Conservation (phyloP, 2,113 vertebrate genomes). For the Chionodraco myersi region DNA sequence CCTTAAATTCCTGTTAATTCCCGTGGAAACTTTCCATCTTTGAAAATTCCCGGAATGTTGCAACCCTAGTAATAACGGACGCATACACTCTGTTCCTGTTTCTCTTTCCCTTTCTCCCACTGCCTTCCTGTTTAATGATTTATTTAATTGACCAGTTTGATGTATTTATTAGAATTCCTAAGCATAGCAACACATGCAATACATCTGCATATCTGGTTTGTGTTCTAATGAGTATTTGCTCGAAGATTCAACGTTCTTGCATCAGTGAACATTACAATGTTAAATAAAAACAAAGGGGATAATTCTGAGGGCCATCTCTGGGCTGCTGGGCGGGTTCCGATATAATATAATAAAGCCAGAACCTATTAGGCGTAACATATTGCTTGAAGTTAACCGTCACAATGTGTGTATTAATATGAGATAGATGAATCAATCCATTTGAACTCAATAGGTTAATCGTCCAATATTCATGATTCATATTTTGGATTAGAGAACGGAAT, state of each 20-base stretch:
- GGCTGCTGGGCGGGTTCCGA: not conserved
- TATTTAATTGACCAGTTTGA: not conserved
- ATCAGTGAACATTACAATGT: not conserved
- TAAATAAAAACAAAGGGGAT: too few relatives aligned
- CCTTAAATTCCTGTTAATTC: too few relatives aligned
- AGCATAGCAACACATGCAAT: not conserved
- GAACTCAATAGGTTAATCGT: conserved; percentile 70
- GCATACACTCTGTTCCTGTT: not conserved
- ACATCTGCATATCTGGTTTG: not conserved
- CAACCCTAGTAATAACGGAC: too few relatives aligned
- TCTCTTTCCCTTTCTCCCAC: not conserved
- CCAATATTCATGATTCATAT: conserved; percentile 55
- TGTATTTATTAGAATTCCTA: not conserved
- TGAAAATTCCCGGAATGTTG: too few relatives aligned
- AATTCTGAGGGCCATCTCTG: too few relatives aligned
- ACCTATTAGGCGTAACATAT: not conserved
- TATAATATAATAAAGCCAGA: not conserved
- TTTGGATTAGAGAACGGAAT: conserved; percentile 48
- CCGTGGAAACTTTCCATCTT: too few relatives aligned
- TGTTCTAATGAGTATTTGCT: not conserved
- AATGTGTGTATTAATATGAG: not conserved
- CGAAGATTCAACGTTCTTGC: not conserved
- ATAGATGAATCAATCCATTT: conserved; percentile 52
- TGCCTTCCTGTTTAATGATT: not conserved
- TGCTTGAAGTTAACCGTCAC: not conserved